Evolutionary conservation across 2,113 vertebrate species (phyloP), one percentile per base, ranked within the genome.

Genomic region (Anarrhichthys ocellatus): DNA sequence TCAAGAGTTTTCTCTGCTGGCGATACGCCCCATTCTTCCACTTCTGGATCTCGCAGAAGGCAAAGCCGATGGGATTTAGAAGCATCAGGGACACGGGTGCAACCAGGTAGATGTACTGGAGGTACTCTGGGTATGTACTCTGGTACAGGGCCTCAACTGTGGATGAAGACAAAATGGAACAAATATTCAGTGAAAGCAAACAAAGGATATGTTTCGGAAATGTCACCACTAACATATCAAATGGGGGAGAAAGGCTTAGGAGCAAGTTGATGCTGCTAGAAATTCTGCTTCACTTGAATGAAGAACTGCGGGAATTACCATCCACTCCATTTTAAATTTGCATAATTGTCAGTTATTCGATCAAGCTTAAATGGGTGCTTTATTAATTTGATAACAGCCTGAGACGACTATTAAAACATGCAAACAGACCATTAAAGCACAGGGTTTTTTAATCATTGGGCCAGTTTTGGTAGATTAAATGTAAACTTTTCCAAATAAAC

Each of bases 51-150:
- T 99, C 98, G 86, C 98, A 99, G 88, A 99, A 95, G 75, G 96
- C 96, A 92, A 99, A 99, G 58, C 98, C 98, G 9, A 99, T 92
- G 9, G 98, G 98, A 89, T 99, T 99, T 52, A 99, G 93, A 93
- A 99, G 93, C 94, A 99, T 97, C 73, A 99, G 96, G 84, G 98
- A 99, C 86, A 99, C 96, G 14, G 98, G 98, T 58, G 98, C 98
- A 78, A 99, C 97, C 94, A 99, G 93, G 91, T 99, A 99, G 93
- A 99, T 99, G 88, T 99, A 99, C 94, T 99, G 97, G 34, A 99
- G 96, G 93, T 99, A 99, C 74, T 99, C 97, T 58, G 98, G 98
- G 67, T 99, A 95, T 48, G 97, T 98, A 80, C 94, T 96, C 90
- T 96, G 92, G 94, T 99, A 99, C 36, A 99, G 94, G 92, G 98